Conservation (phyloP, 2,113 vertebrate genomes). For the Murina feae region DNA sequence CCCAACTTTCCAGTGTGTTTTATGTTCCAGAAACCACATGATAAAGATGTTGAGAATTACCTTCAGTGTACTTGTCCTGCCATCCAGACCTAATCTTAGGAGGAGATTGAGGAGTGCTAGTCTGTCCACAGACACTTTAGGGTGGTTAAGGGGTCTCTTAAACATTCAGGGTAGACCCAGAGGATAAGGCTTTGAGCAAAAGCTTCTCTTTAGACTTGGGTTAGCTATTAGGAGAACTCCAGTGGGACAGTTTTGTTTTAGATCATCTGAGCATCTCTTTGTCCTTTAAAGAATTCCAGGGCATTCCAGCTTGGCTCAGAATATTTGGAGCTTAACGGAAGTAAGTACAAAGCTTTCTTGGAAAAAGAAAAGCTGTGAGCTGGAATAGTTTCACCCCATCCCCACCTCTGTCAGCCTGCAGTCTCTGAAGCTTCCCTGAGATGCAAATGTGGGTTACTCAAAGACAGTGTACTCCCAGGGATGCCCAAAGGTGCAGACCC, state of each 20-base stretch:
- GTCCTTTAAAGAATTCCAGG: neutral
- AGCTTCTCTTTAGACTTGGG: neutral
- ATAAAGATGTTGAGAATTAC: neutral
- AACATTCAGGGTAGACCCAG: neutral
- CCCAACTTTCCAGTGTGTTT: neutral
- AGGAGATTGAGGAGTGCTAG: neutral
- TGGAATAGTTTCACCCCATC: neutral
- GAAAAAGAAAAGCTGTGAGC: neutral
- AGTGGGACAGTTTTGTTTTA: neutral
- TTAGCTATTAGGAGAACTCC: neutral
- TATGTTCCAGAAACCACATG: neutral
- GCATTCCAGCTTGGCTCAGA: neutral
- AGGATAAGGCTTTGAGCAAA: neutral
- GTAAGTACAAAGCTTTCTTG: neutral
- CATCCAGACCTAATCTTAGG: neutral
- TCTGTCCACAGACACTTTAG: neutral
- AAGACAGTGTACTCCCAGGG: neutral
- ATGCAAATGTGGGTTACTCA: neutral
- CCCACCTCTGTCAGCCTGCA: neutral
- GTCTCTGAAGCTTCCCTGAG: neutral
- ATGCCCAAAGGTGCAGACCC: neutral
- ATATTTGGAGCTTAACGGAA: neutral
- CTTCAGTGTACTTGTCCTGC: neutral
- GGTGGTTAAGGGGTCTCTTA: neutral
- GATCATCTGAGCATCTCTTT: neutral